phyloP scores from a whole-genome alignment of 2,113 vertebrate species.

The Zingel zingel region DNA sequence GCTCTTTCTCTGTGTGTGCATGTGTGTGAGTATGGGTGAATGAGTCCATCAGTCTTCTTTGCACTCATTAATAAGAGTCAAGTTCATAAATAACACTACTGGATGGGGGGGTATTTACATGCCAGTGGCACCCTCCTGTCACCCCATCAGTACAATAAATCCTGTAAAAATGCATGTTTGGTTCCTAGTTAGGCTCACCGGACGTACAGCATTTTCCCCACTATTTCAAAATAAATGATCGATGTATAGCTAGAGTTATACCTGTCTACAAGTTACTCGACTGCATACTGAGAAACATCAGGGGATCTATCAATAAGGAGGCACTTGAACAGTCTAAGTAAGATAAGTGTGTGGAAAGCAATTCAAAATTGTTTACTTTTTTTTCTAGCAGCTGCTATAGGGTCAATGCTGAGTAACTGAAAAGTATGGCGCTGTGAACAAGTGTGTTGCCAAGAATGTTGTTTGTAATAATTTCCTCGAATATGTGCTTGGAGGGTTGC shows the following conservation, averaged over 20 bases:
- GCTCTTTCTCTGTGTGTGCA: slow-evolving; percentile 21
- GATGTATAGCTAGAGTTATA: background rate
- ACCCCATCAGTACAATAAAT: slow-evolving; percentile 29
- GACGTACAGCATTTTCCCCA: no score
- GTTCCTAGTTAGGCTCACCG: background rate
- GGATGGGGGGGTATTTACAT: slow-evolving; percentile 24
- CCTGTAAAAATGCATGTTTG: slow-evolving; percentile 18
- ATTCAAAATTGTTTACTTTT: slow-evolving; percentile 24
- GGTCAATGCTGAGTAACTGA: slow-evolving; percentile 31
- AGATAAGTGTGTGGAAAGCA: slow-evolving; percentile 10
- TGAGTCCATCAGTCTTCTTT: slow-evolving; percentile 76
- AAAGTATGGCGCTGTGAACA: slow-evolving; percentile 9
- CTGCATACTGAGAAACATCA: slow-evolving; percentile 11
- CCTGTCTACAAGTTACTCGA: background rate
- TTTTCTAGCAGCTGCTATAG: slow-evolving; percentile 27
- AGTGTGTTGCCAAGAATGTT: slow-evolving; percentile 27
- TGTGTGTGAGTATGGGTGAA: slow-evolving; percentile 30
- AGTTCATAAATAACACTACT: slow-evolving; percentile 67
- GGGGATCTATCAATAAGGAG: slow-evolving; percentile 20
- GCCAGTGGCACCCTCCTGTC: slow-evolving; percentile 31
- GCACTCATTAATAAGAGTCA: slow-evolving; percentile 74
- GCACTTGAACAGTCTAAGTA: slow-evolving; percentile 1
- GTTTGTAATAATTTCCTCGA: slow-evolving; percentile 23
- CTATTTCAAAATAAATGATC: no score
- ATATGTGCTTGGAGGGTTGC: background rate